These are phyloP conservation scores for Andrena flavipes DNA, from an alignment of 2,888 invertebrate species.

Conservation along the genomic window DNA sequence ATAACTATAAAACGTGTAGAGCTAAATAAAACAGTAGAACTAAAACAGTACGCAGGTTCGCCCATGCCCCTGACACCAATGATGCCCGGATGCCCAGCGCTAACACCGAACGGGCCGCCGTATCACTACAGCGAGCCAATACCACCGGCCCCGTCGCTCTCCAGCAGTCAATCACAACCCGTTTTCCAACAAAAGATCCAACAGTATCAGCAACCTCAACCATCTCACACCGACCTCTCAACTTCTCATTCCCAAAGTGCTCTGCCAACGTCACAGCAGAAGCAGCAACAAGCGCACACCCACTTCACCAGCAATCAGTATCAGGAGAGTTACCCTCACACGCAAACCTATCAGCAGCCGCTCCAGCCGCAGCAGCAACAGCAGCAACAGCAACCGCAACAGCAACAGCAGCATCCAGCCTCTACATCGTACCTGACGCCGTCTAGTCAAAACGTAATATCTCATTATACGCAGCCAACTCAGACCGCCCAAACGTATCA, in stretches of 20 bases:
- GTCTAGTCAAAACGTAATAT: constrained; percentile 80
- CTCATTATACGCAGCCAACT: constrained; percentile 81
- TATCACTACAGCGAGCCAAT: constrained; percentile 87
- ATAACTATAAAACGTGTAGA: too few species aligned
- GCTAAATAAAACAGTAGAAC: not conserved
- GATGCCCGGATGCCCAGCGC: constrained; percentile 83
- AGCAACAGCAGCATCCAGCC: constrained; percentile 79
- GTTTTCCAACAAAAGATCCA: constrained; percentile 82
- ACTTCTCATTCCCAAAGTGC: constrained; percentile 80
- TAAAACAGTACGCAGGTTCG: constrained; percentile 80
- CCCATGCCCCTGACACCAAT: constrained; percentile 83
- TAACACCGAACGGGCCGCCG: constrained; percentile 85
- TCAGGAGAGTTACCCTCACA: constrained; percentile 85
- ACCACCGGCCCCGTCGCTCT: constrained; percentile 85
- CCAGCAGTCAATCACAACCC: constrained; percentile 82
- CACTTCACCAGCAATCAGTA: constrained; percentile 84
- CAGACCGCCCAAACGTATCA: constrained; percentile 80
- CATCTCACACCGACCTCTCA: constrained; percentile 83
- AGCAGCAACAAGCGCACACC: constrained; percentile 81
- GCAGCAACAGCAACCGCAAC: constrained; percentile 81
- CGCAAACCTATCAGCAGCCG: constrained; percentile 85
- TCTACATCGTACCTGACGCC: constrained; percentile 81
- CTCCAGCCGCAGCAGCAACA: constrained; percentile 80
- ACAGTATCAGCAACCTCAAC: constrained; percentile 81
- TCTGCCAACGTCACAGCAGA: constrained; percentile 77